phyloP scores from a whole-genome alignment of 2,797 vertebrate genomes.

The Enteromius paludinosus region DNA sequence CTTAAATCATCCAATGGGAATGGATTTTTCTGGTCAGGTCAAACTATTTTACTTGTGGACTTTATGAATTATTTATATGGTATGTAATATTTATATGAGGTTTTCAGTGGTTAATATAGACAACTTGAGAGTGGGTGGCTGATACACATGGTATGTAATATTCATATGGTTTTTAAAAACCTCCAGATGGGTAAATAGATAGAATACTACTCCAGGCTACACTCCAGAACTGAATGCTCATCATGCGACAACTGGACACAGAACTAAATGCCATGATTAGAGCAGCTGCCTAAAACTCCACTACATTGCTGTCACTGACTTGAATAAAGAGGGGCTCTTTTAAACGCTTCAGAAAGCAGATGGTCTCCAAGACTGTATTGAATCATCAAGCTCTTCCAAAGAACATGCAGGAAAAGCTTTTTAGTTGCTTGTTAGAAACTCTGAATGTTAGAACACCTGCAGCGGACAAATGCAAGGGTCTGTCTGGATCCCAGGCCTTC shows the following conservation, averaged over 20 bases:
- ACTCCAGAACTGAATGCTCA: not conserved
- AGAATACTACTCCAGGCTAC: not conserved
- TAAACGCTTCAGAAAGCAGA: not conserved
- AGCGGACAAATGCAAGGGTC: not conserved
- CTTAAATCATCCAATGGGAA: not conserved
- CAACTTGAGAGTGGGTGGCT: conserved; percentile 4
- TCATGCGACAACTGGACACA: conserved; percentile 1
- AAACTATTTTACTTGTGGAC: not conserved
- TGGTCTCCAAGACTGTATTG: not conserved
- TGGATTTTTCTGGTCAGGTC: conserved; percentile 3
- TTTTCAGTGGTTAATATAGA: not conserved
- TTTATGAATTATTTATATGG: conserved; percentile 14
- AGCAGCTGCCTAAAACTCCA: conserved; percentile 7
- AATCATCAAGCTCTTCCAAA: not conserved
- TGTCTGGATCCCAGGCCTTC: conserved; percentile 7
- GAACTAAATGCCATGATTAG: not conserved
- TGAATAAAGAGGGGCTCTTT: conserved; percentile 10
- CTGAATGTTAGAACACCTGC: conserved; percentile 16
- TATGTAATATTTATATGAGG: not conserved
- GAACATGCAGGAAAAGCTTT: conserved; percentile 4
- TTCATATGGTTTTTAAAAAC: conserved; percentile 10
- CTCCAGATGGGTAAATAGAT: not conserved
- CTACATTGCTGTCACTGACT: conserved; percentile 4
- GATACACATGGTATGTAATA: conserved; percentile 11
- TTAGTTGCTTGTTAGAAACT: conserved; percentile 21